These are phyloP conservation scores for Chrysocyon brachyurus DNA, from an alignment of 2,797 vertebrate species.

Conservation along the genomic window DNA sequence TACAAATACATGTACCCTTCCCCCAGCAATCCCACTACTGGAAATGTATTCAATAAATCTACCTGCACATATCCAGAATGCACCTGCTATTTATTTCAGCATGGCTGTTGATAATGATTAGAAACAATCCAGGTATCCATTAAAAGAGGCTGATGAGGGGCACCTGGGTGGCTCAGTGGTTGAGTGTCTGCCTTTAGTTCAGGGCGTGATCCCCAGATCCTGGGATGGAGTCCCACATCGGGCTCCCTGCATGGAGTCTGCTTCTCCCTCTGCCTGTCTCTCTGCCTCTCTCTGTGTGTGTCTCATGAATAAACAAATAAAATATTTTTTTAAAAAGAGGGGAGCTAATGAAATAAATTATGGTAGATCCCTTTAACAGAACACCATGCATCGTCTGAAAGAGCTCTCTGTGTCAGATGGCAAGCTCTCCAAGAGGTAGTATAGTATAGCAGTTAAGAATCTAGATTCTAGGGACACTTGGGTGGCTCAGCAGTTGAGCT, in stretches of 20 bases:
- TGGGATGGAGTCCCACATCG: too few relatives aligned
- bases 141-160: too few relatives aligned
- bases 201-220: too few relatives aligned
- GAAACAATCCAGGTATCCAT: background rate
- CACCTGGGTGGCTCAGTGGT: too few relatives aligned
- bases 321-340: too few relatives aligned
- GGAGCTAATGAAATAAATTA: background rate
- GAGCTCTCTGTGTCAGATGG: background rate
- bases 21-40: background rate
- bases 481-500: background rate
- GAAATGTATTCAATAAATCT: background rate
- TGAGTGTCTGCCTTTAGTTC: too few relatives aligned
- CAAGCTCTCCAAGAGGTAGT: background rate
- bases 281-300: too few relatives aligned
- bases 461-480: too few relatives aligned
- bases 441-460: background rate
- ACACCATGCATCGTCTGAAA: rapidly evolving
- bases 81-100: background rate
- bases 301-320: too few relatives aligned
- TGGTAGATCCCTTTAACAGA: background rate
- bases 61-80: background rate
- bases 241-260: too few relatives aligned
- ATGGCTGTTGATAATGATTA: background rate
- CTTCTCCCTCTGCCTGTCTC: too few relatives aligned
- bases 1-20: background rate